Conservation (phyloP, 1,140 invertebrate species). For the Lucilia sericata region DNA sequence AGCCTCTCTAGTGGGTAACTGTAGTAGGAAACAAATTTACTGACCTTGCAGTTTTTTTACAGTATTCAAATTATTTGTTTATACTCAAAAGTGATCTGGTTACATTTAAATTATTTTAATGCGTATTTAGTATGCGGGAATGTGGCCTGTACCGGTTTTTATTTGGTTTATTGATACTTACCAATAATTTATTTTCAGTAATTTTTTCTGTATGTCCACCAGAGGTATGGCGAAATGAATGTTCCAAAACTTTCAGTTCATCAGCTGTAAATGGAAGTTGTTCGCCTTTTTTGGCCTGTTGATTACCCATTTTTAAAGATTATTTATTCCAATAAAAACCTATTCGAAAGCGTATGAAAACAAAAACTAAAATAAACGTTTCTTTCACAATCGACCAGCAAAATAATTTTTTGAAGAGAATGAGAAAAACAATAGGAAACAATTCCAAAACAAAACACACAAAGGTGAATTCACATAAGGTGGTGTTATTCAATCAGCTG, state of each 20-base stretch:
- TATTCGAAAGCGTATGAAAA: conserved; percentile 21
- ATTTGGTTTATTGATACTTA: conserved; percentile 29
- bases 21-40: not conserved
- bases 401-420: not conserved
- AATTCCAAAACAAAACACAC: not conserved
- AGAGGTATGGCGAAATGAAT: conserved; percentile 34
- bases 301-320: conserved; percentile 44
- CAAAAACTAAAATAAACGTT: not conserved
- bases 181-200: conserved; percentile 46
- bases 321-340: conserved; percentile 4
- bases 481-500: not conserved
- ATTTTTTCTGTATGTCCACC: conserved; percentile 44
- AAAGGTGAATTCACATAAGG: not conserved
- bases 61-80: not conserved
- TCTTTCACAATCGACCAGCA: not conserved
- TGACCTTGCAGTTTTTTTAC: not conserved
- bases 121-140: not conserved
- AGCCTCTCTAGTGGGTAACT: no score
- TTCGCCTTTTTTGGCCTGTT: conserved; percentile 46
- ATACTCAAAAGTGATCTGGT: not conserved
- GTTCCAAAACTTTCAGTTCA: conserved; percentile 44
- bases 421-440: no score
- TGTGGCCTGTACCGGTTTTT: not conserved
- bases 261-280: conserved; percentile 32
- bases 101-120: not conserved